These are phyloP conservation scores for Polydrusus cervinus DNA, from an alignment of 2,888 invertebrate genomes.

Conservation along the genomic window DNA sequence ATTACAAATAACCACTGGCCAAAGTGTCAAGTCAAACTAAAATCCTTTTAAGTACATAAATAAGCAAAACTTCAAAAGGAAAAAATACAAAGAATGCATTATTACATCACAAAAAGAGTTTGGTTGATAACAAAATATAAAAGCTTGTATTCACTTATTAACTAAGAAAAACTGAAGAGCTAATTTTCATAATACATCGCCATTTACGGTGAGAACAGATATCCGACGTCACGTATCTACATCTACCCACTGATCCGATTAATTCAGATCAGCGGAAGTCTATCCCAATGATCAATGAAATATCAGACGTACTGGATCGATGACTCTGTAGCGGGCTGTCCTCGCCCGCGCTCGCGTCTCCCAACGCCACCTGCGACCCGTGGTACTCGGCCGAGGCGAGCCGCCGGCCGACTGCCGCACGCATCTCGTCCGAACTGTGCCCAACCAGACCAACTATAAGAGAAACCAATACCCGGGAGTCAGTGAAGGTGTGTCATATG, in stretches of 20 bases:
- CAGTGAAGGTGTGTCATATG: slow-evolving; percentile 4
- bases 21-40: no score
- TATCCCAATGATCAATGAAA: background rate
- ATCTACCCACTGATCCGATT: background rate
- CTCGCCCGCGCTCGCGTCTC: slow-evolving; percentile 88
- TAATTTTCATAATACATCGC: no score
- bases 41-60: no score
- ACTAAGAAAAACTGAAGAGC: no score
- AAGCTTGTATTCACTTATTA: no score
- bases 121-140: no score
- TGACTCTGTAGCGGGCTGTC: slow-evolving; percentile 89
- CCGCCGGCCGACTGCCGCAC: slow-evolving; percentile 72
- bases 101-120: no score
- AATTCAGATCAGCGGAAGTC: background rate
- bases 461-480: slow-evolving; percentile 28
- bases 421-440: slow-evolving; percentile 66
- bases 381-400: slow-evolving; percentile 73
- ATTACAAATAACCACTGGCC: no score
- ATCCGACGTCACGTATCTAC: background rate
- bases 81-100: no score
- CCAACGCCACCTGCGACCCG: slow-evolving; percentile 71
- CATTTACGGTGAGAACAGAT: background rate
- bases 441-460: slow-evolving; percentile 68
- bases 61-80: no score
- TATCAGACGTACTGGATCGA: slow-evolving; percentile 83